Conservation (phyloP, 1,140 invertebrate species). For the Cecropterus lyciades region DNA sequence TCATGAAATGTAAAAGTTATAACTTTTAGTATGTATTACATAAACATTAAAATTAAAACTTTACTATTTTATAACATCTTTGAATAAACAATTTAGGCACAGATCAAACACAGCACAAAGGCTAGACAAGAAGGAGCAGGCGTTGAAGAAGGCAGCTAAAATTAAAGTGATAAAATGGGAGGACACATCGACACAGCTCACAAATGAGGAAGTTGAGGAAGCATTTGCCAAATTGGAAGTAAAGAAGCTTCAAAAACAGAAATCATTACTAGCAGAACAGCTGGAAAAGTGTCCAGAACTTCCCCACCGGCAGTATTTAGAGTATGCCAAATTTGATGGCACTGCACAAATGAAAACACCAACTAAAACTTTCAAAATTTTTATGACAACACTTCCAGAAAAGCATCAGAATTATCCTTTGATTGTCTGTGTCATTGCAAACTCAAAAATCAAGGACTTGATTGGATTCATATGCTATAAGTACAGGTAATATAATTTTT, state of each 20-base stretch:
- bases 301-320: conserved; percentile 93
- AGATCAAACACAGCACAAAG: conserved; percentile 95
- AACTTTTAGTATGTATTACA: no score
- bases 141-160: conserved; percentile 92
- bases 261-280: conserved; percentile 89
- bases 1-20: no score
- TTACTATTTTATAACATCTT: background rate
- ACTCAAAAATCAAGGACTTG: conserved; percentile 95
- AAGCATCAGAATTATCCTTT: conserved; percentile 93
- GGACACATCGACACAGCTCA: conserved; percentile 77
- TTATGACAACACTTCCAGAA: conserved; percentile 93
- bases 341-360: conserved; percentile 91
- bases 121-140: conserved; percentile 94
- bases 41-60: no score
- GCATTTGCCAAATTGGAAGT: conserved; percentile 88
- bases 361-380: conserved; percentile 93
- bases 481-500: conserved; percentile 86
- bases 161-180: conserved; percentile 93
- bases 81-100: conserved; percentile 74
- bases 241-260: conserved; percentile 64
- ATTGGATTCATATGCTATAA: conserved; percentile 97
- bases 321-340: conserved; percentile 97
- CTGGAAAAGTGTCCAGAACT: conserved; percentile 90
- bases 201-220: conserved; percentile 87
- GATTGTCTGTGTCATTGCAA: conserved; percentile 90